phyloP scores from a whole-genome alignment of 2,113 vertebrate species.

The Dromaius novaehollandiae region DNA sequence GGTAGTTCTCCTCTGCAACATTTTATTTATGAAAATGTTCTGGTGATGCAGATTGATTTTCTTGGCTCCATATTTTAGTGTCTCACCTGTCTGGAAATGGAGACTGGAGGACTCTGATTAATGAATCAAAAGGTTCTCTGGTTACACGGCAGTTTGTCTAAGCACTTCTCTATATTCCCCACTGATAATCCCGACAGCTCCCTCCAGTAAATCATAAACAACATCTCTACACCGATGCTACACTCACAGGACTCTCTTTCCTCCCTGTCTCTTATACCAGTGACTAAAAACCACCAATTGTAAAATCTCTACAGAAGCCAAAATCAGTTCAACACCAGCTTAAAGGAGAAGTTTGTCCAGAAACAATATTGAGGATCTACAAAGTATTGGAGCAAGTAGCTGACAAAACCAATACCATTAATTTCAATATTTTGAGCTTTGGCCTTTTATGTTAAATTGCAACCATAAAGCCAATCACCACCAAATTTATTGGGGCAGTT shows the following conservation, averaged over 20 bases:
- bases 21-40: neutral
- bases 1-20: neutral
- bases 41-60: neutral
- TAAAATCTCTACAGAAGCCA: neutral
- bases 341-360: neutral
- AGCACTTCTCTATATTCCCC: neutral
- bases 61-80: neutral
- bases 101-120: neutral
- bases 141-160: neutral
- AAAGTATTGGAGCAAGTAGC: neutral
- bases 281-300: neutral
- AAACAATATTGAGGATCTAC: neutral
- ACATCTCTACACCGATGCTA: fast-evolving
- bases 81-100: neutral
- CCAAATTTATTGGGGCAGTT: neutral
- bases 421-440: neutral
- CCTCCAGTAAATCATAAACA: neutral
- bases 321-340: neutral
- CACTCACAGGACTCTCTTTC: neutral
- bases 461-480: constrained; percentile 14
- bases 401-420: neutral
- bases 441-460: neutral
- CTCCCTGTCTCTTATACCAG: neutral
- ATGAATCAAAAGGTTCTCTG: neutral
- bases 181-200: neutral